phyloP scores from a whole-genome alignment of 2,113 vertebrate genomes.

The Hemiprocne comata region DNA sequence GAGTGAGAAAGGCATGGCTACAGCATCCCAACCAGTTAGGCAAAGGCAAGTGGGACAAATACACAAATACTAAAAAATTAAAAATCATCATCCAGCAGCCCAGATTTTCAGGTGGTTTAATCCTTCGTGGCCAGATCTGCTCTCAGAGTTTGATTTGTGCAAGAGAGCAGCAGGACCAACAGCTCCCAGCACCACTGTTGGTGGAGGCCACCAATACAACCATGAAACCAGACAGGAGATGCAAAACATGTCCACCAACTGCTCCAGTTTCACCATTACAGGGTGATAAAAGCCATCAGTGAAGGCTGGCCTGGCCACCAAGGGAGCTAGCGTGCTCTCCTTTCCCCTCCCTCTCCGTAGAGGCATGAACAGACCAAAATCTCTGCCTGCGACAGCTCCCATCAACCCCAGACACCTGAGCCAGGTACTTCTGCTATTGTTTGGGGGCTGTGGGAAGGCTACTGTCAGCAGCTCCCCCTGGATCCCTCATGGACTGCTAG shows the following conservation, averaged over 20 bases:
- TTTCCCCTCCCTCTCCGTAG: accelerated
- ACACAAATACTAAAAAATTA: not conserved
- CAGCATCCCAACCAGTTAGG: not conserved
- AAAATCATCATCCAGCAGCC: not conserved
- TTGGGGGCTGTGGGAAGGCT: not conserved
- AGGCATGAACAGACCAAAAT: not conserved
- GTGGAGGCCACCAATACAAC: not conserved
- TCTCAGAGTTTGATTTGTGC: not conserved
- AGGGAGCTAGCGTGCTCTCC: accelerated
- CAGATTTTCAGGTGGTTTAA: not conserved
- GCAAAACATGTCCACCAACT: not conserved
- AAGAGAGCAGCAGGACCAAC: not conserved
- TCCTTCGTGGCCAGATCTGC: accelerated
- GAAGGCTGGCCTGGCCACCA: not conserved
- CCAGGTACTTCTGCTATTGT: not conserved
- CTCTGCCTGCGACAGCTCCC: not conserved
- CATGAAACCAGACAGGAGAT: not conserved
- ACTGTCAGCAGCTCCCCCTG: not conserved
- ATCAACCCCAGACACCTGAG: not conserved
- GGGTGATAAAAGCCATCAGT: not conserved
- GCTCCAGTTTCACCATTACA: accelerated
- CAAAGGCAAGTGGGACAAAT: not conserved
- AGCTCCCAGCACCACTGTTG: not conserved
- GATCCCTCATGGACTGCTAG: too few species aligned
- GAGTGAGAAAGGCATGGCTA: not conserved